Evolutionary conservation across 2,113 vertebrate genomes (phyloP), one percentile per base, ranked within the genome.

Genomic region (Tetrax tetrax): DNA sequence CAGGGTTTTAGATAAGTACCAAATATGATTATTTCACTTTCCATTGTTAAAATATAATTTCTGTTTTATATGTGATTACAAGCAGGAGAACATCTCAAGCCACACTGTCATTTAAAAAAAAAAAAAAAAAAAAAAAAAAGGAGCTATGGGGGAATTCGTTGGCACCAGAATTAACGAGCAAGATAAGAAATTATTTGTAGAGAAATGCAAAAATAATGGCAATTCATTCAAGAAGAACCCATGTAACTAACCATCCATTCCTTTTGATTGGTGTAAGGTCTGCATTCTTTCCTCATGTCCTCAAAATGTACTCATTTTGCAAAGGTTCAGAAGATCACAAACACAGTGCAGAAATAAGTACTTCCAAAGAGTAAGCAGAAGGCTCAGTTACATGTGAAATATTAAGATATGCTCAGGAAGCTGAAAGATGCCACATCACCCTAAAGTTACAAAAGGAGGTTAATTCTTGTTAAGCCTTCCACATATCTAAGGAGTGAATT

Each of bases 41-140:
- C 23, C 31, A 12, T 3, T 29, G 41, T 7, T 63, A 5, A 53
- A 85, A 54, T 1, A 31, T 3, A 41, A 47, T 38, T 25, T 27
- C 7, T 75, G 28, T 4, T 0, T 7, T 37, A 41, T 8, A 6
- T 8, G 47, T 1, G 1, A 10, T 59, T 61, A 5, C 3, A 28
- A 69, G 51, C 69, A 91, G 38, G 12, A 76, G 31, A 8, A 27
- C 23, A 35, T 10, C 12, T 29, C 14, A 6, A 71, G 14, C 38
- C 53, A 25, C 6, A 16, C 27, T 1, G 20, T 43, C 41, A 43
- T 15, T 43, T 41, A 14, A 41, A 41, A 41, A 43, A 43, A 41
- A 41, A 41, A 41, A 43, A 43, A 41, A 41, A 41, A 41, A 41
- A 41, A 41, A 43, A 43, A 41, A 77, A 10, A 0, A 7, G 4